Conservation (phyloP, 2,888 invertebrate species). For the Oxyscelio sp. region DNA sequence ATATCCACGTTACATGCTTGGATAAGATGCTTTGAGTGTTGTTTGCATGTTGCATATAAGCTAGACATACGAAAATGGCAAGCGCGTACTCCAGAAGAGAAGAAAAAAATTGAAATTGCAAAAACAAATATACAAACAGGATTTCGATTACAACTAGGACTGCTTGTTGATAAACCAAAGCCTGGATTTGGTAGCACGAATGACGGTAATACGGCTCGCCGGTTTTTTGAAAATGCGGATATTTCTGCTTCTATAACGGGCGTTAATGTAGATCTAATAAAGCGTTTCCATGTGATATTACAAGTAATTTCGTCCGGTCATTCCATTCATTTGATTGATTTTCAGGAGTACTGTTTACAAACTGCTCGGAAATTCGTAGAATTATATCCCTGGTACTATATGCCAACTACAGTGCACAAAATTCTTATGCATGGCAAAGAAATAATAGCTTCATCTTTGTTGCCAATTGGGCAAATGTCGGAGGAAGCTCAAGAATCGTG, state of each 20-base stretch:
- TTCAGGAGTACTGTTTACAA: constrained; percentile 6
- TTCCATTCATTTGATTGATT: constrained; percentile 1
- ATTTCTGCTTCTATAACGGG: constrained; percentile 77
- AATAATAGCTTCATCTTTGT: constrained; percentile 5
- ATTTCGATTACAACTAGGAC: constrained; percentile 19
- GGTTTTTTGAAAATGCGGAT: constrained; percentile 37
- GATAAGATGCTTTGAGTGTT: constrained; percentile 8
- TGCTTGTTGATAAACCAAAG: constrained; percentile 15
- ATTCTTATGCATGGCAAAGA: constrained; percentile 11
- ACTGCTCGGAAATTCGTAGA: constrained; percentile 7
- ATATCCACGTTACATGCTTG: constrained; percentile 9
- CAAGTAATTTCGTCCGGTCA: background rate
- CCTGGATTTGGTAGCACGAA: constrained; percentile 42
- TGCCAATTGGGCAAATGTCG: too few species aligned
- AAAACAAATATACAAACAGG: constrained; percentile 30
- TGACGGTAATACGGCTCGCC: constrained; percentile 37
- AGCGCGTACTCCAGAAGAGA: constrained; percentile 21
- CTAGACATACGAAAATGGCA: constrained; percentile 21
- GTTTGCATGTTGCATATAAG: constrained; percentile 5
- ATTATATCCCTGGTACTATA: too few species aligned
- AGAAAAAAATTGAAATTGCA: constrained; percentile 9
- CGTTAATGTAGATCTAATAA: constrained; percentile 77
- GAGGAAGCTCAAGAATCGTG: background rate
- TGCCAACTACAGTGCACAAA: constrained; percentile 21
- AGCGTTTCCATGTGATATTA: constrained; percentile 63